Evolutionary conservation across 2,797 vertebrate species (phyloP), one percentile per base, ranked within the genome.

Genomic region (Pipistrellus pipistrellus): DNA sequence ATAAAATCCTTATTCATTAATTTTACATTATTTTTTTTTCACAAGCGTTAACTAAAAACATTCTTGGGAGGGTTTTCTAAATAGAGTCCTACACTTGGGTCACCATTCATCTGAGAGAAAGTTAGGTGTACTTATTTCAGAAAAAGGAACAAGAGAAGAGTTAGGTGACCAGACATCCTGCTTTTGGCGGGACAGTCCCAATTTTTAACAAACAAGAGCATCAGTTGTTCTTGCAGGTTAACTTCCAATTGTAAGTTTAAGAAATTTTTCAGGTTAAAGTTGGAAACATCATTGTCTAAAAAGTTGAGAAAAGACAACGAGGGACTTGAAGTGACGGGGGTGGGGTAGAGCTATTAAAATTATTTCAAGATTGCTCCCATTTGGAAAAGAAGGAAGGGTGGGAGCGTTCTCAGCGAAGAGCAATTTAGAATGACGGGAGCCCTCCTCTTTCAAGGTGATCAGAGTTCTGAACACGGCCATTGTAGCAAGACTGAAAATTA

Each of bases 401-500:
- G 27, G 88, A 95, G 95, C 68, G 71, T 97, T 92, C 96, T 92
- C 83, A 73, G 95, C 71, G 85, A 93, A 96, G 95, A 97, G 96
- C 91, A 96, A 97, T 95, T 97, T 97, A 96, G 98, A 98, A 97
- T 98, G 98, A 98, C 94, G 87, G 93, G 88, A 97, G 91, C 82
- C 88, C 88, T 97, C 97, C 64, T 90, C 97, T 98, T 97, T 93
- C 96, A 97, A 98, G 97, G 97, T 97, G 98, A 98, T 97, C 96
- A 80, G 90, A 86, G 96, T 94, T 97, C 96, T 91, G 96, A 97
- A 96, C 38, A 1, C 27, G 30, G 92, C 96, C 95, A 23, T 69
- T 82, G 78, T 55, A 91, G 96, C 83, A 35, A 97, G 96, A 97
- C 97, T 98, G 97, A 97, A 98, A 98, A 98, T 98, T 96, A 98